Evolutionary conservation across 2,797 vertebrate species (phyloP).

Genomic region (Anguilla anguilla): DNA sequence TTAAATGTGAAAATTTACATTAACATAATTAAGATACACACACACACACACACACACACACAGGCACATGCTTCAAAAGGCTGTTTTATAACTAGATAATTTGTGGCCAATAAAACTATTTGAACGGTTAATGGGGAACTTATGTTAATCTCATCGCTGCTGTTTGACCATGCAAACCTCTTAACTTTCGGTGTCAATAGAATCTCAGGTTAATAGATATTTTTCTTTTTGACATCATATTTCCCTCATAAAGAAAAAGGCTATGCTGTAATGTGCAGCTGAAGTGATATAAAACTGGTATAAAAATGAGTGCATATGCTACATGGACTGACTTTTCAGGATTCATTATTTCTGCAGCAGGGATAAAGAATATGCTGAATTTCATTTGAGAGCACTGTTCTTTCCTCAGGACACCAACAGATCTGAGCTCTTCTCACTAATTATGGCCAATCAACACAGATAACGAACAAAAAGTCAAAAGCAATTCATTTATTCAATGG

Average conservation of each 20-base stretch:
- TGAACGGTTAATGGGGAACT: background rate
- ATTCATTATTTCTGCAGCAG: background rate
- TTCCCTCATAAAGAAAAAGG: background rate
- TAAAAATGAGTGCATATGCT: background rate
- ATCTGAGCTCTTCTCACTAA: slow-evolving; percentile 42
- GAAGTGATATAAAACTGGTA: background rate
- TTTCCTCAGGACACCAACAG: background rate
- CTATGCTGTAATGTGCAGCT: background rate
- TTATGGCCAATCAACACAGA: slow-evolving; percentile 33
- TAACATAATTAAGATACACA: background rate
- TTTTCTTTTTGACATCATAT: background rate
- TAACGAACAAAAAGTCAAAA: slow-evolving; percentile 44
- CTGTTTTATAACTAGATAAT: background rate
- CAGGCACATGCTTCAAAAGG: background rate
- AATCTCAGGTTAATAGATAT: background rate
- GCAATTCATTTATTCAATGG: slow-evolving; percentile 28
- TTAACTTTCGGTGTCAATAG: background rate
- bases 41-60: background rate
- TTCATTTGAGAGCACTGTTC: background rate
- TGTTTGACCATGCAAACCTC: slow-evolving; percentile 7
- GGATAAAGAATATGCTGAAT: background rate
- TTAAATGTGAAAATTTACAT: too few species aligned
- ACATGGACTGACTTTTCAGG: background rate
- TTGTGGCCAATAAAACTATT: background rate
- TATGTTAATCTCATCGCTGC: background rate